Evolutionary conservation across 2,113 vertebrate species (phyloP), one percentile per base, ranked within the genome.

Genomic region (Sapayoa aenigma): DNA sequence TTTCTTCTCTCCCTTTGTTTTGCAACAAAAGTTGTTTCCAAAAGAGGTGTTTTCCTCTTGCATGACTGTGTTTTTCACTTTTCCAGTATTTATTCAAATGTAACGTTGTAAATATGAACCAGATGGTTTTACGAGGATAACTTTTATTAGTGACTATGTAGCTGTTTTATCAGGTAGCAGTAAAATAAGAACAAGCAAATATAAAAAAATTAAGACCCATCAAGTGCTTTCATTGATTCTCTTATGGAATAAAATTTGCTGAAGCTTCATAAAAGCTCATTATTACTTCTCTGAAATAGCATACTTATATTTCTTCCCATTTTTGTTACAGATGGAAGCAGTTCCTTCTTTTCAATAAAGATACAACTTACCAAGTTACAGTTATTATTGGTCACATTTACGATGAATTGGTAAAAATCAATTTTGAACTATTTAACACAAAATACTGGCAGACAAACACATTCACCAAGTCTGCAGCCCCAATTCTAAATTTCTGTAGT

Each of bases 61-160:
- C 42, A 6, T 22, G 17, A 14, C 22, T 31, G 72, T 72, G 15
- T 28, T 82, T 68, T 39, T 53, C 28, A 25, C 35, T 83, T 92
- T 92, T 59, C 76, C 59, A 55, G 12, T 42, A 23, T 60, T 81
- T 84, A 85, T 88, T 95, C 47, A 79, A 73, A 67, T 15, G 6
- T 14, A 14, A 21, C 27, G 20, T 25, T 85, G 66, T 76, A 74
- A 83, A 52, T 76, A 46, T 4, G 20, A 71, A 35, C 79, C 88
- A 55, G 87, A 78, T 78, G 66, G 50, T 21, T 96, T 94, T 79
- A 83, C 46, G 56, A 44, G 55, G 90, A 31, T 77, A 79, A 77
- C 65, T 83, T 71, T 90, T 75, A 46, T 82, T 67, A 77, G 76
- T 67, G 50, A 62, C 67, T 62, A 1, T 28, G 20, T 25, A 39